These are phyloP conservation scores for Cryptoblepharus egeriae DNA, from an alignment of 2,797 vertebrate species.

Conservation along the genomic window DNA sequence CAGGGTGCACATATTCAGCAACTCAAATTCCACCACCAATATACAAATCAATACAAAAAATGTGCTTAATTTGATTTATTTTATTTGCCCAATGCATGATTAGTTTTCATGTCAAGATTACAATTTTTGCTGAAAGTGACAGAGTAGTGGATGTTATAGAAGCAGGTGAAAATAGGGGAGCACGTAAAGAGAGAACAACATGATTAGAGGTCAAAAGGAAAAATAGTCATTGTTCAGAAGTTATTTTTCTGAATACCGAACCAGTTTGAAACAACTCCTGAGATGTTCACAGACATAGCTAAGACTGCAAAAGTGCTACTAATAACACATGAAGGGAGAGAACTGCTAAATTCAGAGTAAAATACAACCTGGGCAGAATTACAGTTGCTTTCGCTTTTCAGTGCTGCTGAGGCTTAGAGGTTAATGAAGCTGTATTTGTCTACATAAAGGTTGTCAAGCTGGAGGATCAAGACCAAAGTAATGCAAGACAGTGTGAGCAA, in stretches of 20 bases:
- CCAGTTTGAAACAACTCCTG: background rate
- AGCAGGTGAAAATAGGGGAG: background rate
- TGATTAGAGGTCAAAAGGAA: no score
- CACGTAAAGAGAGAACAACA: background rate
- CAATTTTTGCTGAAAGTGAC: background rate
- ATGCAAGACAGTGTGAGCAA: no score
- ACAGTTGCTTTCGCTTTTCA: background rate
- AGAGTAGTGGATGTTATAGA: background rate
- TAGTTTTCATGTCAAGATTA: background rate
- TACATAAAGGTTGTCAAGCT: no score
- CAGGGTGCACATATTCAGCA: background rate
- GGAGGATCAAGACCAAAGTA: no score
- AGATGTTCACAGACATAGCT: background rate
- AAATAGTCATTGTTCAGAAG: background rate
- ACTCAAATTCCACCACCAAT: background rate
- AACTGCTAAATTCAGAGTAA: background rate
- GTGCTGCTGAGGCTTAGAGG: no score
- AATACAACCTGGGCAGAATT: background rate
- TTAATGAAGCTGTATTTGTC: no score
- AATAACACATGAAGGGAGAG: background rate
- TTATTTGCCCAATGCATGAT: background rate
- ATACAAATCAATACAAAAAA: background rate
- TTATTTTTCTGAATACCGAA: background rate
- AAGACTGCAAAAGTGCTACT: background rate
- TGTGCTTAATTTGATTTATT: background rate